A percentile compares a stretch with the other conserved stretches of the same genome.
phyloP scores from a whole-genome alignment of 2,888 invertebrate species.

The Hetaerina titia region DNA sequence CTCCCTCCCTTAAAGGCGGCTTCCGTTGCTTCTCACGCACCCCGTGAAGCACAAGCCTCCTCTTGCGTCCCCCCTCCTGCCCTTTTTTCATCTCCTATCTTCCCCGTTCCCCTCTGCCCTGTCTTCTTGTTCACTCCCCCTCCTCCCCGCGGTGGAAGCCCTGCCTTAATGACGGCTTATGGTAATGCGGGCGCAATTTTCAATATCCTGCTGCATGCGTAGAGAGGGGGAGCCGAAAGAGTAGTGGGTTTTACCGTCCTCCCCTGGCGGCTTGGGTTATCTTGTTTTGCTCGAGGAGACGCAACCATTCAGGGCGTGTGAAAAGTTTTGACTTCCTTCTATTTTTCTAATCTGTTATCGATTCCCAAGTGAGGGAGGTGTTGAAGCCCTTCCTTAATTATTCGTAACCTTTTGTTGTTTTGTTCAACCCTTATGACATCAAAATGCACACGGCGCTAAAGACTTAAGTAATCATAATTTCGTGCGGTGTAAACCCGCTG shows the following conservation, averaged over 20 bases:
- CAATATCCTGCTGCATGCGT: constrained; percentile 15
- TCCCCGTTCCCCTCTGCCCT: no score
- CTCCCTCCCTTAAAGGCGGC: constrained; percentile 14
- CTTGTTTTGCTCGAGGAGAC: neutral
- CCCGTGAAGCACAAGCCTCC: neutral
- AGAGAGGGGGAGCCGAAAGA: neutral
- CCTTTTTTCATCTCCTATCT: neutral
- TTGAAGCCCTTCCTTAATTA: neutral
- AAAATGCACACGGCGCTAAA: neutral
- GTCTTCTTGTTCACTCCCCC: neutral
- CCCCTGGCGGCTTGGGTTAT: neutral
- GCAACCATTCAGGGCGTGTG: constrained; percentile 24
- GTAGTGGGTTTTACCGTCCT: neutral
- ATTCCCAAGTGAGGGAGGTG: neutral
- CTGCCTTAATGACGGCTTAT: constrained; percentile 28
- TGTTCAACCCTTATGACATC: neutral
- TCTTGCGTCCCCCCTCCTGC: neutral
- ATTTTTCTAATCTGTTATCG: neutral
- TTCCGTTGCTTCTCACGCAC: neutral
- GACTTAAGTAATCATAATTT: no score
- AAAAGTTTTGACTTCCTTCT: neutral
- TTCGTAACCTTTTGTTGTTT: neutral
- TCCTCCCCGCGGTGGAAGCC: neutral
- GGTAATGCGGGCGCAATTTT: constrained; percentile 39
- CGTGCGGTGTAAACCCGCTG: no score